Evolutionary conservation across 2,113 vertebrate genomes (phyloP), one percentile per base, ranked within the genome.

Genomic region (Rhabdomys dilectus): DNA sequence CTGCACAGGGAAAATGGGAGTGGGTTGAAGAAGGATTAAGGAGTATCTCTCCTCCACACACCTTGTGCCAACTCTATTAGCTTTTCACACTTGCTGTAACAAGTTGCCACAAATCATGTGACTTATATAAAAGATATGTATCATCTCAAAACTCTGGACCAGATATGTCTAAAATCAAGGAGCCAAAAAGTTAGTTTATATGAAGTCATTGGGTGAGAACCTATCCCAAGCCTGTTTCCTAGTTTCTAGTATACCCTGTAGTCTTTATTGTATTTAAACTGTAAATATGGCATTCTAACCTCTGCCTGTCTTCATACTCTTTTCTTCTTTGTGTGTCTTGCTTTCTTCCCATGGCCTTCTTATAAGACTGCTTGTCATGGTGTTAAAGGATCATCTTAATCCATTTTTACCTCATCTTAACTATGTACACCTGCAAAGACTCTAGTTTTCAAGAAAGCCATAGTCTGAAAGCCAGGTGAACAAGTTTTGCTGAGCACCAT

Each of bases 201-300:
- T 4, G 34, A 42, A 72, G 39, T 17, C 1, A n/a, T 22, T n/a
- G 64, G 31, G 36, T 31, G 17, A 13, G 8, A 26, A 16, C 2
- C 64, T 29, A 3, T 39, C 5, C 29, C 36, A 4, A 4, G 29
- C 56, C 5, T 56, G 7, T 36, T 24, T 17, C 70, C 13, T 26
- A 7, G 1, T 31, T 42, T 22, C 91, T 8, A 21, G 64, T 2
- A 7, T 45, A 34, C 29, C 5, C 58, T 8, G 29, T 24, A 0
- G 1, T 8, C 66, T 36, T 60, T 17, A 29, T 6, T 3, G 3
- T 12, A 5, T 42, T 21, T 5, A 60, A 51, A n/a, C 45, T 15
- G 0, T 39, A 0, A 19, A 5, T 16, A 7, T n/a, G 8, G 31
- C 24, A 0, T n/a, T 31, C 19, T 4, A 0, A 31, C 26, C 21